Percentiles rank a stretch among this genome's conserved stretches.
phyloP scores from a whole-genome alignment of 2,888 invertebrate genomes.

The Acanthococcus lagerstroemiae region DNA sequence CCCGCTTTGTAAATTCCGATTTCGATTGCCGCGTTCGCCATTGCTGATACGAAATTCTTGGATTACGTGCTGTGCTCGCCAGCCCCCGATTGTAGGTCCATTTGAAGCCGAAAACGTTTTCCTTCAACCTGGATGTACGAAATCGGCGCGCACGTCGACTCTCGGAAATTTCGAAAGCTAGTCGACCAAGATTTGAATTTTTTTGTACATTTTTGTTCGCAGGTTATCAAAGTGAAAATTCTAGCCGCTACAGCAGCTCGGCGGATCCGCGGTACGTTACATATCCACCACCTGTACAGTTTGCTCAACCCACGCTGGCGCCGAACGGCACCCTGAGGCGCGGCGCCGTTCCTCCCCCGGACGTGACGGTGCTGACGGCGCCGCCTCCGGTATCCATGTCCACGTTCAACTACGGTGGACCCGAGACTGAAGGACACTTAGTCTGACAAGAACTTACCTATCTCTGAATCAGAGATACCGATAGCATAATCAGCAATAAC shows the following conservation, averaged over 20 bases:
- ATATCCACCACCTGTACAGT: slow-evolving; percentile 64
- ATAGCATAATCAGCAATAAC: slow-evolving; percentile 18
- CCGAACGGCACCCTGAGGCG: slow-evolving; percentile 36
- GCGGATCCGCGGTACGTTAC: slow-evolving; percentile 54
- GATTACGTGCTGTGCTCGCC: too few species aligned
- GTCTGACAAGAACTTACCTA: slow-evolving; percentile 37
- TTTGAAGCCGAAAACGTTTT: too few species aligned
- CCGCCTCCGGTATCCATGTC: slow-evolving; percentile 33
- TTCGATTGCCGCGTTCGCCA: too few species aligned
- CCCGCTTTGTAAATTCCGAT: too few species aligned
- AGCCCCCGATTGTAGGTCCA: too few species aligned
- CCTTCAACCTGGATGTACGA: too few species aligned
- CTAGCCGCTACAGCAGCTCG: slow-evolving; percentile 29
- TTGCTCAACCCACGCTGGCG: slow-evolving; percentile 47
- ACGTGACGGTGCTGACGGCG: slow-evolving; percentile 37
- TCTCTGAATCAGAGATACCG: slow-evolving; percentile 23
- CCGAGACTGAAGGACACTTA: slow-evolving; percentile 39
- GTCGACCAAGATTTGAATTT: too few species aligned
- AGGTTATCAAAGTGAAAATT: slow-evolving; percentile 33
- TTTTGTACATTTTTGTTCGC: too few species aligned
- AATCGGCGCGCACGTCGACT: too few species aligned
- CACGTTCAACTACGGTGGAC: slow-evolving; percentile 32
- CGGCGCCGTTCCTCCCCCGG: slow-evolving; percentile 43
- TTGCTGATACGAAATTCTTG: too few species aligned
- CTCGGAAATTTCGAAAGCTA: too few species aligned